Base-by-base conservation (phyloP, 2,113 vertebrate species). In the Litocranius walleri region DNA sequence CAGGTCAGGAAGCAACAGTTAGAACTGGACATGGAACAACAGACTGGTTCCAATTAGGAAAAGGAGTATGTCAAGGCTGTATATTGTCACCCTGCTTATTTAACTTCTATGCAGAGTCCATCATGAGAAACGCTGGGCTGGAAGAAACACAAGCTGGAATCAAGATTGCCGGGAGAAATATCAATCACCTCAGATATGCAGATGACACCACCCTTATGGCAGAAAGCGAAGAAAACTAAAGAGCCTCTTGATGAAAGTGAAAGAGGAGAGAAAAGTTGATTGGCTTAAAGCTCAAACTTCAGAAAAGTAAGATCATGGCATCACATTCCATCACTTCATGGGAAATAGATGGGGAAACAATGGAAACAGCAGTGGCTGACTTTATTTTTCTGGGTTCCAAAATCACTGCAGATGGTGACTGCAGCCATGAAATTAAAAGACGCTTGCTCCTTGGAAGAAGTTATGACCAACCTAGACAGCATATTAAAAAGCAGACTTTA, bases 121-220 rank as follows among this genome's bases (percentile, higher is more conserved):
- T 33, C 14, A 16, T 64, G 7, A n/a, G 30, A 64, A n/a, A 64
- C 0, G 30, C 33, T n/a, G 16, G 16, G 3, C 62, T 64, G 7
- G 3, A n/a, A 9, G 62, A 64, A 64, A 15, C 7, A 64, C 62
- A 64, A 64, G 62, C 30, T 64, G 62, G 62, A 64, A 64, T 64
- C 30, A 64, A n/a, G 62, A n/a, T 17, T 64, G 30, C 62, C 1
- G 0, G 0, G 30, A 64, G 30, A 64, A n/a, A 64, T 64, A n/a
- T 9, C 15, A 64, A 17, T n/a, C 17, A 64, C 62, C 15, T 64
- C 30, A n/a, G 30, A 64, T 64, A 64, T 17, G 0, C 62, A 64
- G 15, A 64, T 17, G 0, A 9, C 30, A 67, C 7, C 0, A 0
- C 16, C 3, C 33, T n/a, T 67, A n/a, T 19, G 7, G 62, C 33